Evolutionary conservation across 2,113 vertebrate genomes (phyloP).

Genomic region (Larimichthys polyactis): DNA sequence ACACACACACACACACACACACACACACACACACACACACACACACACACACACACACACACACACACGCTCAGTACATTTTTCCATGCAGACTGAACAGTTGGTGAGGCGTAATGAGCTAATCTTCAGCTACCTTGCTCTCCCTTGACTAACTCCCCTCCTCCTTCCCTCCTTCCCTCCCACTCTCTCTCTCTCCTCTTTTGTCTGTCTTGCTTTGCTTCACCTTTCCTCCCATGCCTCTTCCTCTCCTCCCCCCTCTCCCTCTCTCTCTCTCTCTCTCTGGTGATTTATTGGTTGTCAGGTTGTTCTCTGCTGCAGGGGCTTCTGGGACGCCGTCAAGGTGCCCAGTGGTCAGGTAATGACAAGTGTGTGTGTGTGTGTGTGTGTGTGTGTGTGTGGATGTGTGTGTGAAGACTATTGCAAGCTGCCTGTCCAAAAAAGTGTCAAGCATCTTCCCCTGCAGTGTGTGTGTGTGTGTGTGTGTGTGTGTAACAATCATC

Average conservation of each 20-base stretch:
- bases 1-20: not conserved
- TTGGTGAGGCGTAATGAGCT: constrained; percentile 60
- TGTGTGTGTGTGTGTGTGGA: constrained; percentile 49
- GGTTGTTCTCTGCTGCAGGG: constrained; percentile 69
- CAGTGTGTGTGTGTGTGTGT: constrained; percentile 20
- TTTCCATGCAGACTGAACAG: constrained; percentile 42
- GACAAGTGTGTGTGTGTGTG: constrained; percentile 59
- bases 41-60: not conserved
- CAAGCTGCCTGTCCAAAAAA: constrained; percentile 42
- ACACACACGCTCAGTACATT: not conserved
- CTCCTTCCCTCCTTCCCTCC: not conserved
- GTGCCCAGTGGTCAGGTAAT: constrained; percentile 73
- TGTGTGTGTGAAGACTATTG: constrained; percentile 23
- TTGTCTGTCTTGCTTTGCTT: constrained; percentile 1
- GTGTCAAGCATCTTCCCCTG: constrained; percentile 51
- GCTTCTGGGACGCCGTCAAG: constrained; percentile 70
- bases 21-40: constrained; percentile 28
- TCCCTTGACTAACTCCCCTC: not conserved
- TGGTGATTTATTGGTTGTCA: constrained; percentile 83
- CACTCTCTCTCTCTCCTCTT: constrained; percentile 11
- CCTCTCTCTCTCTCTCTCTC: constrained; percentile 21
- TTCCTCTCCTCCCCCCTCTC: not conserved
- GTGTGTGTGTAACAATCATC: constrained; percentile 39
- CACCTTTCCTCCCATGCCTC: not conserved
- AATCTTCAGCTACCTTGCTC: constrained; percentile 28